Evolutionary conservation across 2,113 vertebrate species (phyloP), one percentile per base, ranked within the genome.

Genomic region (Dinomys branickii): DNA sequence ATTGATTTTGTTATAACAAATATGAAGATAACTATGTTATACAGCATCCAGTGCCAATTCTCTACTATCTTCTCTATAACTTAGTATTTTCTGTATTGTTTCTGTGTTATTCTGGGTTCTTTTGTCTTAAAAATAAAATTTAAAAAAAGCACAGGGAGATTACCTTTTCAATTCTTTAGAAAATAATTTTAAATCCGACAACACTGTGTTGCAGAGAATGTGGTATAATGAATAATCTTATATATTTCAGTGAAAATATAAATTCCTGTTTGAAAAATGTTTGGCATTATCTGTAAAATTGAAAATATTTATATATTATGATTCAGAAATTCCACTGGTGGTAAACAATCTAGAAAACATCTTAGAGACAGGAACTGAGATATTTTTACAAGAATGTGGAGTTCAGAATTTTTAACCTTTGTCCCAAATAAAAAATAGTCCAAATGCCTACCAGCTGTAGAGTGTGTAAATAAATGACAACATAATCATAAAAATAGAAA

Each of bases 201-300:
- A 17, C 16, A 80, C 1, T 30, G 35, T 54, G 35, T 63, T 90
- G 22, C 80, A 90, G 50, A 90, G 77, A 91, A 38, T 75, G 30
- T 59, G 67, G 54, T 54, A 61, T 14, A 78, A 47, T 52, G 54
- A 47, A n/a, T 47, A 67, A 59, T 92, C 47, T 84, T 38, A 84
- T 77, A 54, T 90, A 88, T 47, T 94, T 95, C 88, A 61, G 33
- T 73, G 67, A n/a, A 47, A 84, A 19, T 71, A 94, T 63, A 86
- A 86, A 95, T 67, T 63, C 12, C 26, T 63, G 50, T 77, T 91
- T 24, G 16, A n/a, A 65, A 91, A 95, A 77, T 41, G 41, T 56
- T 71, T 84, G 52, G 4, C 22, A 58, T 93, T 93, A 67, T 71
- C 69, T 63, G 59, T 71, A 73, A 95, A 52, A 91, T 44, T 59